These are phyloP conservation scores for Clarias pachynema DNA, from an alignment of 2,797 vertebrate species.

Conservation along the genomic window DNA sequence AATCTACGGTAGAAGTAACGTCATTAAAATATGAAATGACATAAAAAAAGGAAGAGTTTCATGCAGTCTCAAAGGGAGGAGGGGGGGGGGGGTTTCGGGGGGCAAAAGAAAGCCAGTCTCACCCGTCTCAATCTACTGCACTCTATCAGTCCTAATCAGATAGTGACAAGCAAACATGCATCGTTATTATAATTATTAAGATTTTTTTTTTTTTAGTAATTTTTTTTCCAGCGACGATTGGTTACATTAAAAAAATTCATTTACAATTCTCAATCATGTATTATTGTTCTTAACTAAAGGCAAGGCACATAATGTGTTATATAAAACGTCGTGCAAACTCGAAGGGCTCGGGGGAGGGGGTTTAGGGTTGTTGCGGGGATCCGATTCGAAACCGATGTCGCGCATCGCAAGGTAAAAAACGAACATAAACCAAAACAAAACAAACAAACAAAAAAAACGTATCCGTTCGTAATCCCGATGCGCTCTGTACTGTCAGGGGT, in stretches of 20 bases:
- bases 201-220: constrained; percentile 59
- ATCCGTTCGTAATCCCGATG: constrained; percentile 52
- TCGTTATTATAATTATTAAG: constrained; percentile 57
- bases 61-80: constrained; percentile 43
- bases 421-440: too few species aligned
- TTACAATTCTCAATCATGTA: constrained; percentile 62
- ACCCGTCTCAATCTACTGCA: constrained; percentile 51
- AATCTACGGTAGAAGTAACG: constrained; percentile 52
- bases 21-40: constrained; percentile 15
- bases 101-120: constrained; percentile 34
- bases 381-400: constrained; percentile 65
- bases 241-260: constrained; percentile 70
- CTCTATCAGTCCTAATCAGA: constrained; percentile 58
- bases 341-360: constrained; percentile 53
- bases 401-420: constrained; percentile 52
- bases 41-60: constrained; percentile 42
- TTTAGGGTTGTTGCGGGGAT: constrained; percentile 14
- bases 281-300: constrained; percentile 87
- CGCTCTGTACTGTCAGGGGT: constrained; percentile 42
- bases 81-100: background rate
- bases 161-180: constrained; percentile 84
- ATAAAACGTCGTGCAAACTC: constrained; percentile 95
- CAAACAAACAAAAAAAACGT: constrained; percentile 43
- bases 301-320: constrained; percentile 98
- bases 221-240: constrained; percentile 72